Conservation (phyloP, 1,140 invertebrate genomes). For the Achroia grisella region DNA sequence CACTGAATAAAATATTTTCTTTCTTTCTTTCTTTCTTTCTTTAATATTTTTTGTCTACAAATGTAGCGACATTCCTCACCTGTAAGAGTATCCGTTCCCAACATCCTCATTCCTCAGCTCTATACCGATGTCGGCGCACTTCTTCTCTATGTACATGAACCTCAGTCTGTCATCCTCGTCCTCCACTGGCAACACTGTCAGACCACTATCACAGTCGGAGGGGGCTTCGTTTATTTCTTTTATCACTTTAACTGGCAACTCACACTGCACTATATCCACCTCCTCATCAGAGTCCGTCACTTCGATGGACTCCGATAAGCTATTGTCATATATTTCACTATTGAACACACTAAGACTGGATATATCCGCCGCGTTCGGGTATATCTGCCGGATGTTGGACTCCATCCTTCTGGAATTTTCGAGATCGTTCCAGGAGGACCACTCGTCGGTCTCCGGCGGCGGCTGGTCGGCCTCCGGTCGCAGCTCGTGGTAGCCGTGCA, state of each 20-base stretch:
- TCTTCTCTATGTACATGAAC: conserved; percentile 53
- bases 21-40: too few species aligned
- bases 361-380: conserved; percentile 25
- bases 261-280: conserved; percentile 39
- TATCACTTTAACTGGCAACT: background rate
- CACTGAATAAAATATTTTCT: too few species aligned
- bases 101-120: conserved; percentile 63
- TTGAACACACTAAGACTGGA: conserved; percentile 28
- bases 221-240: conserved; percentile 21
- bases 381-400: conserved; percentile 32
- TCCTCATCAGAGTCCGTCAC: conserved; percentile 49
- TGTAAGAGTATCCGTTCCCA: conserved; percentile 55
- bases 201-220: conserved; percentile 3
- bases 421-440: conserved; percentile 40
- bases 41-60: too few species aligned
- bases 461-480: conserved; percentile 19
- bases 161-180: conserved; percentile 40
- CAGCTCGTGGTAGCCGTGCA: conserved; percentile 55
- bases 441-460: conserved; percentile 18
- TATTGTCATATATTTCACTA: conserved; percentile 13
- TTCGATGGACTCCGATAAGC: background rate
- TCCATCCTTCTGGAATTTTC: conserved; percentile 26
- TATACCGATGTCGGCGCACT: conserved; percentile 55
- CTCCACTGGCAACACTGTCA: conserved; percentile 46
- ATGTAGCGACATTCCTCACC: conserved; percentile 26